Evolutionary conservation across 2,797 vertebrate species (phyloP), one percentile per base, ranked within the genome.

Genomic region (Gobio occitaniae): DNA sequence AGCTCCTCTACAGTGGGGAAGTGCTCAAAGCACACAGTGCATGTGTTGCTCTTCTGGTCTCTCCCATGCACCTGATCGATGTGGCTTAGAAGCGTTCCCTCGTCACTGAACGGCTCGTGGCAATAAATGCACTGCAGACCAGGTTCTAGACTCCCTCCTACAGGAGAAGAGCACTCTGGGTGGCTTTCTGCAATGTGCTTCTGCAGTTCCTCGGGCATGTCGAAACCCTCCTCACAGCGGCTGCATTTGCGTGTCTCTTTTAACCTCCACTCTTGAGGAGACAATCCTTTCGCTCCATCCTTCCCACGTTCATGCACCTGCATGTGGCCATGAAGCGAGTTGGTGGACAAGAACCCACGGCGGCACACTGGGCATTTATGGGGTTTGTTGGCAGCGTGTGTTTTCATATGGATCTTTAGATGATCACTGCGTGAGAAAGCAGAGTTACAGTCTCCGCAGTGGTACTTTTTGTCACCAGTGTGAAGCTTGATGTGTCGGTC

Each of bases 321-420:
- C 98, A 99, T 99, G 94, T 99, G 98, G 89, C 98, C 98, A 56
- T 98, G 97, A 78, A 99, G 96, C 0, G 98, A 99, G 90, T 97
- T 99, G 82, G 98, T 97, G 4, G 98, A 98, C 77, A 98, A 96
- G 93, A 99, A 99, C 63, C 98, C 98, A 78, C 98, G 95, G 21
- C 97, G 97, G 92, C 98, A 99, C 95, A 99, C 97, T 87, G 97
- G 97, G 96, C 98, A 99, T 94, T 98, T 99, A 93, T 99, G 98
- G 94, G 98, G 98, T 96, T 99, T 99, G 96, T 97, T 97, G 92
- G 98, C 97, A 0, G 97, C 97, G 95, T 99, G 98, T 82, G 98
- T 99, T 96, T 99, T 99, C 95, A 99, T 96, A 94, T 99, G 98
- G 93, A 99, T 99, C 95, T 99, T 99, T 82, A 99, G 96, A 92